These are phyloP conservation scores for Ceratoteleas bidentatus DNA, from an alignment of 1,140 invertebrate genomes.

Conservation along the genomic window DNA sequence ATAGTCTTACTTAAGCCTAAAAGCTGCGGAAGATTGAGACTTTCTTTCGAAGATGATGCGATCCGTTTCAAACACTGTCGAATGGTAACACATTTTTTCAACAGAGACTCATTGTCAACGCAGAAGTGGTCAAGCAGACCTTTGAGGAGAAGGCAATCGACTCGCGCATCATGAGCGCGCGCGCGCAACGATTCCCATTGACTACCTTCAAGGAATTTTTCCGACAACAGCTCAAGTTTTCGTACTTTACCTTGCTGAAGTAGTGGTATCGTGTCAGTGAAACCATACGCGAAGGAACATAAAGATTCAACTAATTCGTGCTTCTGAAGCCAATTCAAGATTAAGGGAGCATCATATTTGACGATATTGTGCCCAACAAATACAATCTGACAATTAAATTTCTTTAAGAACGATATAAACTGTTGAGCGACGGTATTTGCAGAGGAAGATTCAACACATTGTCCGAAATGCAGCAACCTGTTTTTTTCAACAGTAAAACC, in stretches of 20 bases:
- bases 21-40: neutral
- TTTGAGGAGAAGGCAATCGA: too few relatives aligned
- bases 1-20: neutral
- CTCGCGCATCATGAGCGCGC: too few relatives aligned
- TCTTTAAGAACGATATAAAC: conserved; percentile 16
- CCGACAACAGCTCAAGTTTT: conserved; percentile 24
- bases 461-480: conserved; percentile 14
- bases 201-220: conserved; percentile 1
- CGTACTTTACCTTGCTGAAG: conserved; percentile 41
- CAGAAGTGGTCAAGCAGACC: too few relatives aligned
- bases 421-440: neutral
- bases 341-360: conserved; percentile 34
- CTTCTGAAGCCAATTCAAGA: conserved; percentile 25
- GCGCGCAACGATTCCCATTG: conserved; percentile 25
- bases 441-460: conserved; percentile 2
- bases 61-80: too few relatives aligned
- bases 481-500: conserved; percentile 11
- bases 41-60: too few relatives aligned
- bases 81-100: too few relatives aligned
- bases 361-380: conserved; percentile 18
- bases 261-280: conserved; percentile 35
- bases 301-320: conserved; percentile 13
- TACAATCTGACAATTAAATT: conserved; percentile 18
- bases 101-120: too few relatives aligned
- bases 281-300: conserved; percentile 25